Evolutionary conservation across 2,888 invertebrate species (phyloP).

Genomic region (Pediacus dermestoides): DNA sequence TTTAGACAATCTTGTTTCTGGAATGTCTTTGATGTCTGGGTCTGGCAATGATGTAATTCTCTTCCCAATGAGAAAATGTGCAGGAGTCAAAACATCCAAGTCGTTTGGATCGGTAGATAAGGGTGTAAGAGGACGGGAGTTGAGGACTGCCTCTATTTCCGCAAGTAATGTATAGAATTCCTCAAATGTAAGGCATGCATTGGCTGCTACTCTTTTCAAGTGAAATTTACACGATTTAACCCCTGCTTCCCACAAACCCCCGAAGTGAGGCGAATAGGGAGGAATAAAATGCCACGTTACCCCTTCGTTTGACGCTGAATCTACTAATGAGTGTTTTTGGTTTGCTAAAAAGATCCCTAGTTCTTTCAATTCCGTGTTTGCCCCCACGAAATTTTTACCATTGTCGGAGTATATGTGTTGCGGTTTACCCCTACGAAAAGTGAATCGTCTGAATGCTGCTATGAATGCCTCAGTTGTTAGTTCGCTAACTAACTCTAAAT

Average conservation of each 20-base stretch:
- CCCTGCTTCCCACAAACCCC: conserved; percentile 36
- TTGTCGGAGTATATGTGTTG: conserved; percentile 10
- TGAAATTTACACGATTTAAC: conserved; percentile 23
- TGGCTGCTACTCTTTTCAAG: conserved; percentile 9
- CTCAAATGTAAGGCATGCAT: conserved; percentile 5
- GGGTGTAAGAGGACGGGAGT: conserved; percentile 32
- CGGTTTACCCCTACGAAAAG: conserved; percentile 8
- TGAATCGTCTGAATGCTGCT: conserved; percentile 9
- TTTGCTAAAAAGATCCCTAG: conserved; percentile 9
- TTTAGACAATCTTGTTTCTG: conserved; percentile 17
- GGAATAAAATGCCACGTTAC: conserved; percentile 35
- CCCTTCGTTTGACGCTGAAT: conserved; percentile 2
- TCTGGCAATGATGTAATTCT: conserved; percentile 20
- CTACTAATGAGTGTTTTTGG: background rate
- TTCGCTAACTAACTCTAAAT: conserved; percentile 10
- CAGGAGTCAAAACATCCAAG: conserved; percentile 24
- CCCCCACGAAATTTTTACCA: no score
- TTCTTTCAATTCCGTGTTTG: conserved; percentile 9
- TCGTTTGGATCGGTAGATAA: conserved; percentile 27
- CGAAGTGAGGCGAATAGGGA: conserved; percentile 31
- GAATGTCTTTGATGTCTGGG: conserved; percentile 14
- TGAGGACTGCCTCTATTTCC: conserved; percentile 30
- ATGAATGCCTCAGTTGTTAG: conserved; percentile 9
- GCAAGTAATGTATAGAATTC: conserved; percentile 8
- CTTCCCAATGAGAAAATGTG: conserved; percentile 30